Percentiles rank a stretch among this genome's conserved stretches.
Conservation (phyloP, 1,140 invertebrate species). For the Pinna nobilis region DNA sequence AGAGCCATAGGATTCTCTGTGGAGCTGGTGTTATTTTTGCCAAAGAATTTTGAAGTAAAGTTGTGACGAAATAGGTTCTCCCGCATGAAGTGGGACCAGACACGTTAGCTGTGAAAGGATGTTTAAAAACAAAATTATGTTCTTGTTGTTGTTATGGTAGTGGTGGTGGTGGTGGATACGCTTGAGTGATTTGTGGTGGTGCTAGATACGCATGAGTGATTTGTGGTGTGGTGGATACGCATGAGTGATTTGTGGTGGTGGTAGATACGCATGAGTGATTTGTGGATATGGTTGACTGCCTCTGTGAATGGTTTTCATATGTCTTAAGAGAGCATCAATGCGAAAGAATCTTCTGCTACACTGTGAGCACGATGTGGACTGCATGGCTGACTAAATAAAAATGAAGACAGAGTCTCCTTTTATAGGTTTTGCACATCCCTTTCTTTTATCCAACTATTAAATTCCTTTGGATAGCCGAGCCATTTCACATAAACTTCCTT, state of each 20-base stretch:
- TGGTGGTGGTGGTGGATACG: too few species aligned
- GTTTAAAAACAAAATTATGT: constrained; percentile 11
- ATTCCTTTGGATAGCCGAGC: constrained; percentile 25
- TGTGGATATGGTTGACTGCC: not conserved
- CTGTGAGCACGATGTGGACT: too few species aligned
- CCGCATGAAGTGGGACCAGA: constrained; percentile 17
- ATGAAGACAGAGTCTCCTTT: too few species aligned
- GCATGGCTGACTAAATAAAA: too few species aligned
- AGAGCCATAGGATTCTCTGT: constrained; percentile 38
- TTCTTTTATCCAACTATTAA: constrained; percentile 20
- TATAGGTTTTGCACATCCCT: too few species aligned
- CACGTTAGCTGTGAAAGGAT: constrained; percentile 18
- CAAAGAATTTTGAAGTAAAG: not conserved
- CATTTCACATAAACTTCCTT: constrained; percentile 11
- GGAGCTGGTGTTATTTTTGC: constrained; percentile 5
- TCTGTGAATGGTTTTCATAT: too few species aligned
- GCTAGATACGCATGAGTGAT: not conserved
- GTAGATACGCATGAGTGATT: not conserved
- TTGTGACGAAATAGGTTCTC: constrained; percentile 16
- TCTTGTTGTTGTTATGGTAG: not conserved
- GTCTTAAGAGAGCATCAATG: too few species aligned
- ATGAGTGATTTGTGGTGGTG: not conserved
- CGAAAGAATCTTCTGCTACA: too few species aligned
- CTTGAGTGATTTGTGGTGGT: not conserved
- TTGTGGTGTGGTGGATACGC: not conserved